A percentile compares a stretch with the other conserved stretches of the same genome.
phyloP scores from a whole-genome alignment of 2,888 invertebrate genomes.

The Eucera pruinosa region DNA sequence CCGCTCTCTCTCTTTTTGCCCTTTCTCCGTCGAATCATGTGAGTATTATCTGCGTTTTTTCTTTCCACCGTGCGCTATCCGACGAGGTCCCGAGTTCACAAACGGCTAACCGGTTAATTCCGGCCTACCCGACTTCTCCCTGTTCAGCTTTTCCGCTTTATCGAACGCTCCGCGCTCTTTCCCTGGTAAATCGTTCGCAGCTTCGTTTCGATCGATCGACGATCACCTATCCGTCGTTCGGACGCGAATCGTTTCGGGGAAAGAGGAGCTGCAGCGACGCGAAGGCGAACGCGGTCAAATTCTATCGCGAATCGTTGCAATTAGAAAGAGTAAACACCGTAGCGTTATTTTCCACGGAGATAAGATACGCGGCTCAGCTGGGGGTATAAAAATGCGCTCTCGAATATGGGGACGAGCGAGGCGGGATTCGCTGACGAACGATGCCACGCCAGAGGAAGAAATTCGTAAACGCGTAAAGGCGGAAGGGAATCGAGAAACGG shows the following conservation, averaged over 20 bases:
- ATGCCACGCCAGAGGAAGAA: too few species aligned
- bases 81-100: constrained; percentile 64
- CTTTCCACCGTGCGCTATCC: constrained; percentile 24
- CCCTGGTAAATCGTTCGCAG: neutral
- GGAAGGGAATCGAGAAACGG: too few species aligned
- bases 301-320: too few species aligned
- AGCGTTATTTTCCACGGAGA: constrained; percentile 66
- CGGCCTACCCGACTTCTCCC: constrained; percentile 20
- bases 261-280: too few species aligned
- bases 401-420: too few species aligned
- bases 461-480: too few species aligned
- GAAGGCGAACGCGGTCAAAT: too few species aligned
- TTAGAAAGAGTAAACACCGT: too few species aligned
- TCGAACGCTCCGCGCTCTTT: neutral
- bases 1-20: constrained; percentile 4
- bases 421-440: neutral
- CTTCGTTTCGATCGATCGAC: neutral
- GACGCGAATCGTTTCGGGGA: too few species aligned
- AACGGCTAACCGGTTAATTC: constrained; percentile 61
- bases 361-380: constrained; percentile 70
- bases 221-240: too few species aligned
- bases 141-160: constrained; percentile 2
- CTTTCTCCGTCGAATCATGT: constrained; percentile 52
- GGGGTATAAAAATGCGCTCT: constrained; percentile 67
- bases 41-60: constrained; percentile 58